Evolutionary conservation across 2,113 vertebrate species (phyloP).

Genomic region (Lepus timidus): DNA sequence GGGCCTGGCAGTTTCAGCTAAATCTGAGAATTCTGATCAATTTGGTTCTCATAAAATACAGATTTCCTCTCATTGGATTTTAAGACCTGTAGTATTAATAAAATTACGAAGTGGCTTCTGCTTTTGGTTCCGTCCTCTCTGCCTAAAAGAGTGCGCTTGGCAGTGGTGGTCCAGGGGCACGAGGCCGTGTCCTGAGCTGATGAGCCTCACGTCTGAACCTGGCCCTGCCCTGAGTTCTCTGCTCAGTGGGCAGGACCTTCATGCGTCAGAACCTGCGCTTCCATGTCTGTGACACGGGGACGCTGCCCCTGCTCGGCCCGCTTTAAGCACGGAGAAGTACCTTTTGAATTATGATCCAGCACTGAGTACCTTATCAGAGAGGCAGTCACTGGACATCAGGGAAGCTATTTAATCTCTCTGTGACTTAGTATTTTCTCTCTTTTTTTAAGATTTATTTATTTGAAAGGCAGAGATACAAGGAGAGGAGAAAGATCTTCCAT

Average conservation of each 20-base stretch:
- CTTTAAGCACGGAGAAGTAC: background rate
- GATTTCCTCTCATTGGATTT: background rate
- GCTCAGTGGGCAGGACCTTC: background rate
- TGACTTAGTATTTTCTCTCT: background rate
- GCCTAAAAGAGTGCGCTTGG: background rate
- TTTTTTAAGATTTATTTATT: background rate
- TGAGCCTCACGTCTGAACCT: background rate
- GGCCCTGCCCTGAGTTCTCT: background rate
- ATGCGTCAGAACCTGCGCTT: background rate
- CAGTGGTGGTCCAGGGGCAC: background rate
- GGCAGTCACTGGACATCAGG: background rate
- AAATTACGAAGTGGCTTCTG: background rate
- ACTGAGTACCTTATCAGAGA: background rate
- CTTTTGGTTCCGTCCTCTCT: background rate
- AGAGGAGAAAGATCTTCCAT: too few relatives aligned
- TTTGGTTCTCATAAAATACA: background rate
- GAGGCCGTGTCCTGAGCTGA: background rate
- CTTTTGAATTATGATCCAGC: background rate
- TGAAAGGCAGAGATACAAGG: background rate
- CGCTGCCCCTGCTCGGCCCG: background rate
- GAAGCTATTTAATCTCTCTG: background rate
- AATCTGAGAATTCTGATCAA: background rate
- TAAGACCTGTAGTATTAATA: background rate
- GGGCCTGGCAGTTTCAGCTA: background rate
- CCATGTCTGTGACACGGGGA: rapidly evolving